Base-by-base conservation (phyloP, 2,888 invertebrate species). In the Diarsia brunnea region DNA sequence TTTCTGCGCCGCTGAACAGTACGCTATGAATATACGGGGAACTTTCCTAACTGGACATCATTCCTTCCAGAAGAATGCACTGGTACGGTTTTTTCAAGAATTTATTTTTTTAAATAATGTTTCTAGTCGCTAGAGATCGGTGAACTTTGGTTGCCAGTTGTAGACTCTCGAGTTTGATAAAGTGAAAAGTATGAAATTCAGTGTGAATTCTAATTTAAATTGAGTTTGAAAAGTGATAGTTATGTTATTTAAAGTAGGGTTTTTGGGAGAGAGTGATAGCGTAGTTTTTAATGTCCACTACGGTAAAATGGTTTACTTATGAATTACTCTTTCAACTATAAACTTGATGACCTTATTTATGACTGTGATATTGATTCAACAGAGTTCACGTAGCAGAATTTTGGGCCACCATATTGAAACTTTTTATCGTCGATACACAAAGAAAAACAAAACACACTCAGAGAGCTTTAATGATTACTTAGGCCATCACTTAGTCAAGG, bases 1-100 rank as follows among this genome's bases (percentile, higher is more conserved):
- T 96, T 95, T 95, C 95, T 92, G 93, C 94, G 89, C 91, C 95
- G 93, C 87, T 95, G 95, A 92, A 91, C 93, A 92, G 93, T 89
- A 91, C 91, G 90, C 92, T 90, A 91, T 93, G 93, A 94, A 94
- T 95, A 93, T 91, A 93, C 92, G 91, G 91, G 89, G 90, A 95
- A 94, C 92, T 95, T 95, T 92, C 92, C 92, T 92, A 94, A 93
- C 93, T 92, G 91, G 93, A 93, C 94, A 94, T 93, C 92, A 93
- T 88, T 90, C 83, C 82, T 91, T 90, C 88, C 89, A 83, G 81
- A 90, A 90, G 88, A 91, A 89, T 91, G 90, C 80, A 85, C 87
- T 79, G 82, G 38, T 5, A 38, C 38, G 8, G 38, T 88, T 31
- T 90, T 82, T 81, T 75, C 72, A 69, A 49, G 38, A 69, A 45